Evolutionary conservation across 2,888 invertebrate species (phyloP), one percentile per base, ranked within the genome.

Genomic region (Agriopis aurantiaria): DNA sequence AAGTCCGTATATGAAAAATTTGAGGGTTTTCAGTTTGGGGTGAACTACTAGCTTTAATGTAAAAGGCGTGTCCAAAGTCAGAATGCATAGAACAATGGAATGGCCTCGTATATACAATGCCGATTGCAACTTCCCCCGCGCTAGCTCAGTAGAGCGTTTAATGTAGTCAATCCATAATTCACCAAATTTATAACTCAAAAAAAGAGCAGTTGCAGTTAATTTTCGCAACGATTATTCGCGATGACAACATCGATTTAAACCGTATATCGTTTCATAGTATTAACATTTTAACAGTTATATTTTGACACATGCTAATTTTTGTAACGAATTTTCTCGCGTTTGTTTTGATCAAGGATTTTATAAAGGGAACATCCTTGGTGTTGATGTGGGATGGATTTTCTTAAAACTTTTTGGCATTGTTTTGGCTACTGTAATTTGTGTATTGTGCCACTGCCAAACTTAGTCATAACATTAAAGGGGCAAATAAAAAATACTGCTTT

Each of bases 231-330:
- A 52, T 52, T 14, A 61, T 48, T 41, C 51, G 63, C 23, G 60
- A 69, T 61, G 69, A 65, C 65, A 69, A 69, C 69, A 69, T 45
- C 43, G 48, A 43, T 48, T 57, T 33, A 17, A 23, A 63, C 57
- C 68, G 59, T 53, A 58, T 58, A 68, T 45, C 48, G 23, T 33
- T 53, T 52, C 53, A 41, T 66, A 40, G n/a, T 56, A 11, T 64
- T 48, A 14, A 6, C 57, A 10, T 45, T 43, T 53, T 46, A 58
- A 64, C 58, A n/a, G 46, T 59, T 46, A 40, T 40, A 49, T 57
- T 62, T 49, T 49, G 11, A 67, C 51, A 43, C 1, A n/a, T 60
- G 48, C 23, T 66, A 46, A 1, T 53, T 67, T 40, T 53, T 65
- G 23, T 12, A n/a, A 43, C n/a, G 11, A 33, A 43, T 41, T 57